Evolutionary conservation across 2,797 vertebrate genomes (phyloP).

Genomic region (Megaceryle alcyon): DNA sequence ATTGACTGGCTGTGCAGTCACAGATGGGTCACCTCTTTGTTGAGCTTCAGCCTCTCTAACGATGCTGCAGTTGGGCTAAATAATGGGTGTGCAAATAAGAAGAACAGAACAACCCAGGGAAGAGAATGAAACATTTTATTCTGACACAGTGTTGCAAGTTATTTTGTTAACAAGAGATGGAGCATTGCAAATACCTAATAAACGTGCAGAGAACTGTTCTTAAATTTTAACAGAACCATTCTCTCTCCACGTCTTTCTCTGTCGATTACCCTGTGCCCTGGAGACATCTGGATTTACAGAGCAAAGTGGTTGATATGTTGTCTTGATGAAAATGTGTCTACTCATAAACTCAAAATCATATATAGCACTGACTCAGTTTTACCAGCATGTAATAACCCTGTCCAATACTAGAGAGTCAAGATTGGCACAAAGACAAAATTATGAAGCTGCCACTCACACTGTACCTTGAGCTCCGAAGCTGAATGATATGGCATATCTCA

Average conservation of each 20-base stretch:
- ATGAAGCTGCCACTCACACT: background rate
- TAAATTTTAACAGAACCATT: background rate
- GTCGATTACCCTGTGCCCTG: background rate
- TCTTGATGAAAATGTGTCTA: background rate
- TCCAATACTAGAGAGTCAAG: background rate
- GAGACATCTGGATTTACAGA: background rate
- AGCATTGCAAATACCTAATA: background rate
- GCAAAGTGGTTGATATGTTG: background rate
- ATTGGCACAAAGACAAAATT: background rate
- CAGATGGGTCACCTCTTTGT: background rate
- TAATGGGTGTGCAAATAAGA: background rate
- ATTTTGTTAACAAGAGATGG: background rate
- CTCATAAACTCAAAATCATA: background rate
- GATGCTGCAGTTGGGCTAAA: background rate
- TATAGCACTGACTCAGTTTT: background rate
- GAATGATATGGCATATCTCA: background rate
- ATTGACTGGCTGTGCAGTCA: background rate
- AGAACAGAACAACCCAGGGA: background rate
- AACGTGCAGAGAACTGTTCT: background rate
- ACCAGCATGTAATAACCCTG: background rate
- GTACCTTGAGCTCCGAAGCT: background rate
- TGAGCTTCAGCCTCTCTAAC: background rate
- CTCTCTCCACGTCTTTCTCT: background rate
- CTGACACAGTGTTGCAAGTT: background rate
- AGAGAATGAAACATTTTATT: background rate